Evolutionary conservation across 1,140 invertebrate genomes (phyloP).

Genomic region (Bursaphelenchus mucronatus): DNA sequence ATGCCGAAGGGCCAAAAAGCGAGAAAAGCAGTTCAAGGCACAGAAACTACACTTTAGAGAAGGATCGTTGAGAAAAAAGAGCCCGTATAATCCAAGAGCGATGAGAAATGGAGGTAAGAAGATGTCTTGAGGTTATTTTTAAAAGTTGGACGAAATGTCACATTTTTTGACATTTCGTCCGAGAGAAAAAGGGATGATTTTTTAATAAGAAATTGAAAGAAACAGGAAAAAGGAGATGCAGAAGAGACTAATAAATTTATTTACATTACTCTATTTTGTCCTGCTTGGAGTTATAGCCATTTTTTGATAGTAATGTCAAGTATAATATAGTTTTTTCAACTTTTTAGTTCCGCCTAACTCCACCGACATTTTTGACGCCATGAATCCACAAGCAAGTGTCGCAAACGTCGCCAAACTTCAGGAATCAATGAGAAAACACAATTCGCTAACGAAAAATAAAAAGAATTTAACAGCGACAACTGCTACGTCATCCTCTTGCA

Average conservation of each 20-base stretch:
- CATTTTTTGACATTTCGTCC: neutral
- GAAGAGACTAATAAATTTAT: no score
- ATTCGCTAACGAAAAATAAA: no score
- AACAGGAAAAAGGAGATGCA: no score
- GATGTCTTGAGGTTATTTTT: no score
- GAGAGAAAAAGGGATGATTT: no score
- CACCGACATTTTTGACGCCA: constrained; percentile 16
- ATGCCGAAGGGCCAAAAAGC: constrained; percentile 41
- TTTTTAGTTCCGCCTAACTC: neutral
- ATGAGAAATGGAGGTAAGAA: neutral
- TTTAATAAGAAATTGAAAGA: no score
- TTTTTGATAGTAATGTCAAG: neutral
- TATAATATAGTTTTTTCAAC: neutral
- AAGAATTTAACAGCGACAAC: no score
- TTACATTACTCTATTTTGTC: no score
- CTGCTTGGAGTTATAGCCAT: neutral
- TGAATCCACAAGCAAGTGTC: constrained; percentile 8
- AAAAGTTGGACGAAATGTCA: neutral
- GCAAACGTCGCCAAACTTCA: neutral
- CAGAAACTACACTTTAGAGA: constrained; percentile 36
- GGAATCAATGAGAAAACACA: no score
- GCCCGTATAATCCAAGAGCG: neutral
- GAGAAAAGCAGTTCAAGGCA: constrained; percentile 31
- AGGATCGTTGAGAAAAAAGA: constrained; percentile 28
- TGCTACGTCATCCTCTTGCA: no score